Percentiles rank a stretch among this genome's conserved stretches.
These are phyloP conservation scores for Episyrphus balteatus DNA, from an alignment of 1,140 invertebrate genomes.

Conservation along the genomic window DNA sequence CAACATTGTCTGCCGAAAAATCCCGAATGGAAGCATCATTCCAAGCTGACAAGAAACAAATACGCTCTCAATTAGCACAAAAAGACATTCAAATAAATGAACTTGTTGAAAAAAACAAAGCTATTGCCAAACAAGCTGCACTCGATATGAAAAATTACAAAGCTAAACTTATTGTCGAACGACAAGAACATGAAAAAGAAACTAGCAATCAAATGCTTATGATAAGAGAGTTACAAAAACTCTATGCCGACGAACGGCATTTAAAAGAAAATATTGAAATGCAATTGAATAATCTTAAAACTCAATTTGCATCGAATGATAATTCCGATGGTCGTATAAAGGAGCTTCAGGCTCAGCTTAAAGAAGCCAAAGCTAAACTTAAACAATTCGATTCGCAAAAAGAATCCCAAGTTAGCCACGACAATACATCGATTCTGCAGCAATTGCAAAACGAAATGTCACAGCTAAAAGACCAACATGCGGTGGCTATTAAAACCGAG, in stretches of 20 bases:
- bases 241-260: constrained; percentile 48
- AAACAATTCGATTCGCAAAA: constrained; percentile 37
- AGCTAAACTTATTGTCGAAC: constrained; percentile 59
- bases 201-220: constrained; percentile 60
- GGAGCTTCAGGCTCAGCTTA: constrained; percentile 51
- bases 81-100: constrained; percentile 52
- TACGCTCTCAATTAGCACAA: constrained; percentile 56
- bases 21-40: constrained; percentile 72
- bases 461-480: constrained; percentile 57
- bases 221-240: constrained; percentile 53
- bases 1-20: constrained; percentile 71
- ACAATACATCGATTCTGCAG: constrained; percentile 45
- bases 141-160: constrained; percentile 55
- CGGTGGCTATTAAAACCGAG: constrained; percentile 44
- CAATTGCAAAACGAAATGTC: constrained; percentile 61
- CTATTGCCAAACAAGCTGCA: constrained; percentile 43
- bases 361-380: constrained; percentile 50
- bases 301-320: constrained; percentile 31
- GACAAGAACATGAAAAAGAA: constrained; percentile 67
- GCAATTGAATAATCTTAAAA: constrained; percentile 42
- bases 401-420: constrained; percentile 24
- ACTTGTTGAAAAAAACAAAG: constrained; percentile 48
- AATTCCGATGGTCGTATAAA: constrained; percentile 19
- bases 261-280: constrained; percentile 51
- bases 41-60: constrained; percentile 63